Evolutionary conservation across 1,140 invertebrate species (phyloP).

Genomic region (Neodiprion virginianus): DNA sequence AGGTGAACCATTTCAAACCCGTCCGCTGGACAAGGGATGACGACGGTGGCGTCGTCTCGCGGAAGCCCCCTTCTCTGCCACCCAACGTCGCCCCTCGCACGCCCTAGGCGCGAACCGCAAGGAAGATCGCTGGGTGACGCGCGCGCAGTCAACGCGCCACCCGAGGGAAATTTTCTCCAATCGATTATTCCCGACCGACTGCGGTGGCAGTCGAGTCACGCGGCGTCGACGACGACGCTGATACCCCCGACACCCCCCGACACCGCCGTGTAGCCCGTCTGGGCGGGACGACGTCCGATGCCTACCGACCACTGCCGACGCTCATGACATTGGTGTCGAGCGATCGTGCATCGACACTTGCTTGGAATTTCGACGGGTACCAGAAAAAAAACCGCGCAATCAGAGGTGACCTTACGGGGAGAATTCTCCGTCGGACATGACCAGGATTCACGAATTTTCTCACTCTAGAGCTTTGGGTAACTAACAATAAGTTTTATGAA

Average conservation of each 20-base stretch:
- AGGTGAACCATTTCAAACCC: too few relatives aligned
- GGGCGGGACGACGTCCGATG: background rate
- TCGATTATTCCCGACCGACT: constrained; percentile 55
- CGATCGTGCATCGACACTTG: background rate
- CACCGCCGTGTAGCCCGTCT: background rate
- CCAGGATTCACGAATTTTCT: background rate
- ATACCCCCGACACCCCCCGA: background rate
- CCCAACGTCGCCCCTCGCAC: background rate
- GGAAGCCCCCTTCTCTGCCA: background rate
- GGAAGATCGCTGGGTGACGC: constrained; percentile 23
- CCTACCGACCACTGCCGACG: background rate
- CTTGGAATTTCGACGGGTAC: constrained; percentile 8
- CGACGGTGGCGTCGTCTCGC: background rate
- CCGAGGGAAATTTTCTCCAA: constrained; percentile 50
- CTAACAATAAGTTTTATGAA: too few relatives aligned
- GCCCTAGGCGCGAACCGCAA: constrained; percentile 2
- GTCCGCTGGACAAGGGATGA: background rate
- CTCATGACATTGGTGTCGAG: background rate
- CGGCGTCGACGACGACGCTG: constrained; percentile 30
- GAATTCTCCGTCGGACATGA: background rate
- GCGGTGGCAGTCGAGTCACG: constrained; percentile 50
- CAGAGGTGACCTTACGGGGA: background rate
- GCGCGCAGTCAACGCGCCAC: constrained; percentile 23
- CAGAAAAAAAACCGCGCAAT: background rate
- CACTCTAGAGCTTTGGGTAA: too few relatives aligned